Conservation (phyloP, 2,888 invertebrate species). For the Drosophila colorata region DNA sequence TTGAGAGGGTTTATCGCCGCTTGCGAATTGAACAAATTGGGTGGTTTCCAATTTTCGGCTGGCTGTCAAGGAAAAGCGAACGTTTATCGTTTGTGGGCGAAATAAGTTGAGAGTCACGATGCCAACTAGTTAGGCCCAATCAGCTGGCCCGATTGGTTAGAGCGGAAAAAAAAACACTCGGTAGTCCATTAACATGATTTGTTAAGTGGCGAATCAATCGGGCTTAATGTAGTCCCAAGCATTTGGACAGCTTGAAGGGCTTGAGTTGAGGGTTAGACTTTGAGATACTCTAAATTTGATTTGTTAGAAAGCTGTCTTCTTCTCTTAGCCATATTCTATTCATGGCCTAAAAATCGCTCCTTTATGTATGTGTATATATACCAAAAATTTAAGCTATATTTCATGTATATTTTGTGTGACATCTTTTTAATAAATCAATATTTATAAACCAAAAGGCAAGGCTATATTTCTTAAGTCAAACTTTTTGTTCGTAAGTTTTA, state of each 20-base stretch:
- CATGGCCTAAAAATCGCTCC: no score
- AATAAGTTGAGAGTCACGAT: conserved; percentile 45
- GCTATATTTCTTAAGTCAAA: no score
- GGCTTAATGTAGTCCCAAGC: background rate
- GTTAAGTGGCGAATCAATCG: conserved; percentile 23
- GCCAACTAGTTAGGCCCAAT: conserved; percentile 11
- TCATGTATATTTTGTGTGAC: no score
- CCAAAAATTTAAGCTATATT: no score
- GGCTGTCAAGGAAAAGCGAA: conserved; percentile 6
- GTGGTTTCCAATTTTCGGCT: background rate
- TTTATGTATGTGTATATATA: no score
- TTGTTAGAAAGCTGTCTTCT: no score
- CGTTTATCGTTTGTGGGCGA: conserved; percentile 35
- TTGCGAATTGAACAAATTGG: background rate
- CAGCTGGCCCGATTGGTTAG: background rate
- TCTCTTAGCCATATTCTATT: no score
- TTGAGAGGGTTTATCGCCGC: conserved; percentile 8
- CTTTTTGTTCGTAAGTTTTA: no score
- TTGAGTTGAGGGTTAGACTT: background rate
- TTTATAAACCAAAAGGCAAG: no score
- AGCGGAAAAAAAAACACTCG: conserved; percentile 3
- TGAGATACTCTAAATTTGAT: background rate
- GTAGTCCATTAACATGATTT: conserved; percentile 35
- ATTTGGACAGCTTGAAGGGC: background rate
- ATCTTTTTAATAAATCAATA: no score